Percentiles rank a stretch among this genome's conserved stretches.
phyloP scores from a whole-genome alignment of 64 coral and sea anemone species.

The Stichodactyla helianthus region DNA sequence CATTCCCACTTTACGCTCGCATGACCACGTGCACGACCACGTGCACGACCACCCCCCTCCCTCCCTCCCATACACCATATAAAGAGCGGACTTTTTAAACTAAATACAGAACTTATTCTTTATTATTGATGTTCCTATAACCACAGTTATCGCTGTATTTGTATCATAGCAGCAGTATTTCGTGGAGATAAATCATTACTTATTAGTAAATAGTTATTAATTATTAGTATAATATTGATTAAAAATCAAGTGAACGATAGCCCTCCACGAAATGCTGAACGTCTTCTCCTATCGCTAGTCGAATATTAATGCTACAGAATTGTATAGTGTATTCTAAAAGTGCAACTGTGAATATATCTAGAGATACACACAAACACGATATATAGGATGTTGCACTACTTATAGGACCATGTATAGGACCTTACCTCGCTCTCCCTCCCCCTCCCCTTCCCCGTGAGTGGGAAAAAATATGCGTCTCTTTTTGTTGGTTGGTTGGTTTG shows the following conservation, averaged over 20 bases:
- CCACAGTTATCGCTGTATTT: background rate
- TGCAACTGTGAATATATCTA: background rate
- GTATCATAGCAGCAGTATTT: slow-evolving; percentile 5
- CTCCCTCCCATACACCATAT: background rate
- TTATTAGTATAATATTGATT: background rate
- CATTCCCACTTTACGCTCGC: background rate
- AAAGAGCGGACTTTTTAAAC: background rate
- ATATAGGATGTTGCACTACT: no score
- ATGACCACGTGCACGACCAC: background rate
- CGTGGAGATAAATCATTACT: background rate
- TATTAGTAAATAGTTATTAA: background rate
- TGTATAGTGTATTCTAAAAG: background rate
- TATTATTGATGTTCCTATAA: background rate
- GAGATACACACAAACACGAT: no score
- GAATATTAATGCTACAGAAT: background rate
- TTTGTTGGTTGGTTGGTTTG: no score
- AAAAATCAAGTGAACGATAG: background rate
- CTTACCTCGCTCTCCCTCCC: no score
- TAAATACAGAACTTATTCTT: background rate
- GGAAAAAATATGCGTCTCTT: no score
- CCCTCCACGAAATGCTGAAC: background rate
- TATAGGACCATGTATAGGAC: no score
- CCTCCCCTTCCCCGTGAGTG: no score
- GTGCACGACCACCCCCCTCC: no score
- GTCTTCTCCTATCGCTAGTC: background rate